Evolutionary conservation across 2,113 vertebrate species (phyloP).

Genomic region (Andinoacara biseriatus): DNA sequence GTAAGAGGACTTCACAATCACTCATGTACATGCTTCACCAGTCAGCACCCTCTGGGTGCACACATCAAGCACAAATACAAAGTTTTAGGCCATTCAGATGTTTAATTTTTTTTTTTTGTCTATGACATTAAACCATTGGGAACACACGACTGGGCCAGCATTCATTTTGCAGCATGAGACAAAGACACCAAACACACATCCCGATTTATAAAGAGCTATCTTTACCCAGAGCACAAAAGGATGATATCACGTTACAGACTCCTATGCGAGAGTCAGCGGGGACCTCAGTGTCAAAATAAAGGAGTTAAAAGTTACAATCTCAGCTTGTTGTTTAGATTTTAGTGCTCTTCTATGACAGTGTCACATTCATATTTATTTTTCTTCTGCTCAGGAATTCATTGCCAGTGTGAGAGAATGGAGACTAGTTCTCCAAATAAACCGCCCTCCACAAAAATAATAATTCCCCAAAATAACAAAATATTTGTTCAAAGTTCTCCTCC

Average conservation of each 20-base stretch:
- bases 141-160: fast-evolving
- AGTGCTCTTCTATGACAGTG: background rate
- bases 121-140: background rate
- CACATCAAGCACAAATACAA: background rate
- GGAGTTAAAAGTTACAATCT: conserved; percentile 21
- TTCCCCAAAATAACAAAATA: conserved; percentile 11
- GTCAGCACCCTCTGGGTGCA: background rate
- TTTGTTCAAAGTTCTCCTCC: background rate
- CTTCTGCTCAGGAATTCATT: background rate
- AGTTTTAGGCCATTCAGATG: background rate
- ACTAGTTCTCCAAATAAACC: conserved; percentile 23
- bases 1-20: conserved; percentile 9
- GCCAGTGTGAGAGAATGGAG: conserved; percentile 25
- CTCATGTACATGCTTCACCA: background rate
- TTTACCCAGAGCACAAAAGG: background rate
- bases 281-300: conserved; percentile 2
- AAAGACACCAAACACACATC: background rate
- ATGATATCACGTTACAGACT: background rate
- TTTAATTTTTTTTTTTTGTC: background rate
- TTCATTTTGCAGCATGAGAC: background rate
- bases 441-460: background rate
- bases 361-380: conserved; percentile 25
- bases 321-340: conserved; percentile 30
- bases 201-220: background rate
- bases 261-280: background rate